Percentiles rank a stretch among this genome's conserved stretches.
These are phyloP conservation scores for Magallana gigas DNA, from an alignment of 1,140 invertebrate genomes.

Conservation along the genomic window DNA sequence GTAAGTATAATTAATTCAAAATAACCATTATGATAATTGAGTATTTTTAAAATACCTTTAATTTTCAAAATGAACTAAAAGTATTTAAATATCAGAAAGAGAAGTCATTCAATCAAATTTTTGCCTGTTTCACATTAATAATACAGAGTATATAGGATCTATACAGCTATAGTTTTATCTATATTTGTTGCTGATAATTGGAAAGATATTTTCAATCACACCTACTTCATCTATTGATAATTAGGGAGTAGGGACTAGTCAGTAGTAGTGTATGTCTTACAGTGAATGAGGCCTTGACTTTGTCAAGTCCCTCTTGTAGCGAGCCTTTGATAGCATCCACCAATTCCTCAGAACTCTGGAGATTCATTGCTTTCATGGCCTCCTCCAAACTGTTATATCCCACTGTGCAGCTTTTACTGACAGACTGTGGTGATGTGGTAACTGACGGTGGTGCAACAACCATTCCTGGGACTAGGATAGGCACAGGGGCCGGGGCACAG, in stretches of 20 bases:
- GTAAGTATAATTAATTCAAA: not conserved
- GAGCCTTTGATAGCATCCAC: conserved; percentile 35
- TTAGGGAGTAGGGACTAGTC: too few species aligned
- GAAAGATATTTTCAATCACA: too few species aligned
- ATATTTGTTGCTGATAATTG: too few species aligned
- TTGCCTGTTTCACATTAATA: too few species aligned
- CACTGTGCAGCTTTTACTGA: not conserved
- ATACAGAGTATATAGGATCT: too few species aligned
- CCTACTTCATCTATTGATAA: too few species aligned
- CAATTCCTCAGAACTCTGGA: conserved; percentile 49
- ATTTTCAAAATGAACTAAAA: not conserved
- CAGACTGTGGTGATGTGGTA: not conserved
- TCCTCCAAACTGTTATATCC: conserved; percentile 16
- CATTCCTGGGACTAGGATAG: conserved; percentile 60
- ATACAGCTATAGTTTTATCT: too few species aligned
- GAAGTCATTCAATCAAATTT: too few species aligned
- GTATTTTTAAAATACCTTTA: not conserved
- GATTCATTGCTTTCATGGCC: conserved; percentile 34
- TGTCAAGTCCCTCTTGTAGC: conserved; percentile 2
- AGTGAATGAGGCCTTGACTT: not conserved
- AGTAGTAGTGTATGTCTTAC: not conserved
- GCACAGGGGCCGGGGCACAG: conserved; percentile 63
- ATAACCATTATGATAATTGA: not conserved
- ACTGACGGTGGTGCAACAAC: conserved; percentile 47
- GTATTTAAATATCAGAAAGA: too few species aligned